Base-by-base conservation (phyloP, 2,888 invertebrate genomes). In the Alitta virens region DNA sequence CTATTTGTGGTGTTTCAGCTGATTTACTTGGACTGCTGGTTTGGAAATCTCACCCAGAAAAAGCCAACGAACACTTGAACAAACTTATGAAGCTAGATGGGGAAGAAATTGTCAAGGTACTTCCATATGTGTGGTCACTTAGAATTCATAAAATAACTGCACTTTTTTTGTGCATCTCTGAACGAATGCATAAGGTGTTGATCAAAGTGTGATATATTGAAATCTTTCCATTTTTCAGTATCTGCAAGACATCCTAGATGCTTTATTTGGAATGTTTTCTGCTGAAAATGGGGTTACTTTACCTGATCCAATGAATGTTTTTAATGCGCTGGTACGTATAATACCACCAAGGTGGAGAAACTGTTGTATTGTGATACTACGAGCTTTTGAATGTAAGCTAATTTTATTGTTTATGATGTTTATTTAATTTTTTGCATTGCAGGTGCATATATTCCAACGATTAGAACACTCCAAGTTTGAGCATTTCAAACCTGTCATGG, bases 401-500 rank as follows among this genome's bases (percentile, higher is more conserved):
- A n/a, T n/a, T 33, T 33, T 33, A 33, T 33, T 33, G 7, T 7
- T 33, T 12, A 7, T 33, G 33, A 33, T 33, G 33, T 7, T 14
- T 60, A 12, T 40, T 53, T 50, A 40, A 21, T 61, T 60, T 59
- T 23, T 56, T 67, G 57, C 54, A 43, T 77, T 75, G 9, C 73
- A 85, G 85, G 83, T 94, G 18, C 92, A 92, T 63, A 94, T 96
- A 72, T 92, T 96, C 81, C 92, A 91, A 77, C 84, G 94, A 23
- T 84, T 96, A 63, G 92, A 94, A 74, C 92, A 94, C 75, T 89
- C 88, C 60, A 91, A 94, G 74, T 96, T 94, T 82, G 92, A 94
- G 78, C 94, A 95, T 78, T 96, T 96, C 82, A 90, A 91, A 71
- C 93, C 94, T 0, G 94, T 96, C 0, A 88, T 96, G 82, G 94